Conservation (phyloP, 2,113 vertebrate species). For the Suricata suricatta region DNA sequence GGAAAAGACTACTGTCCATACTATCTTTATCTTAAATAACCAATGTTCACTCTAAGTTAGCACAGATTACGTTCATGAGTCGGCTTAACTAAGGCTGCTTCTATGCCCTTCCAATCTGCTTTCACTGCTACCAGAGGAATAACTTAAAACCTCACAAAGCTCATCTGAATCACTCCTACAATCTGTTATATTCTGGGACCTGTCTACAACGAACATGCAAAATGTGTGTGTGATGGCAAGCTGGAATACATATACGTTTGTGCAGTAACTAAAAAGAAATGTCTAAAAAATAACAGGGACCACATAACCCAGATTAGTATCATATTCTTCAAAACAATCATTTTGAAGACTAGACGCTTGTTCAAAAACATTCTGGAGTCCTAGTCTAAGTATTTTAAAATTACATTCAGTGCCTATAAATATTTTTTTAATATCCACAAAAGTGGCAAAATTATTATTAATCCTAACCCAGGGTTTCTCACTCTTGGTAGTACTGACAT, state of each 20-base stretch:
- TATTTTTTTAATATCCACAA: neutral
- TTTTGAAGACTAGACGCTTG: neutral
- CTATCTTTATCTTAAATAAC: neutral
- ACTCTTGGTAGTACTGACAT: neutral
- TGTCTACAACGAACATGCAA: neutral
- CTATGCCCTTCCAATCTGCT: neutral
- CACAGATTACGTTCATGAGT: neutral
- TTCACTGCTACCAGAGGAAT: neutral
- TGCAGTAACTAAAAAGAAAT: neutral
- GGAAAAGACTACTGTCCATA: neutral
- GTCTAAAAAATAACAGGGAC: conserved; percentile 5
- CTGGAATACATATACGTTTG: neutral
- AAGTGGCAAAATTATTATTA: neutral
- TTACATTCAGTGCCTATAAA: neutral
- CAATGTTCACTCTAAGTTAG: neutral
- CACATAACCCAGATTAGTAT: neutral
- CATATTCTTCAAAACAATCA: neutral
- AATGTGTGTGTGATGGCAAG: neutral
- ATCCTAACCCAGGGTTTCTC: neutral
- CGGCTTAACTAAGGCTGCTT: neutral
- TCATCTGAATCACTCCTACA: neutral
- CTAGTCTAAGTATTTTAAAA: neutral
- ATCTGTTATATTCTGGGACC: neutral
- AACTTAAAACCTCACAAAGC: neutral
- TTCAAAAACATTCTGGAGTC: neutral